phyloP scores from a whole-genome alignment of 2,113 vertebrate species.

The Heterocephalus glaber region DNA sequence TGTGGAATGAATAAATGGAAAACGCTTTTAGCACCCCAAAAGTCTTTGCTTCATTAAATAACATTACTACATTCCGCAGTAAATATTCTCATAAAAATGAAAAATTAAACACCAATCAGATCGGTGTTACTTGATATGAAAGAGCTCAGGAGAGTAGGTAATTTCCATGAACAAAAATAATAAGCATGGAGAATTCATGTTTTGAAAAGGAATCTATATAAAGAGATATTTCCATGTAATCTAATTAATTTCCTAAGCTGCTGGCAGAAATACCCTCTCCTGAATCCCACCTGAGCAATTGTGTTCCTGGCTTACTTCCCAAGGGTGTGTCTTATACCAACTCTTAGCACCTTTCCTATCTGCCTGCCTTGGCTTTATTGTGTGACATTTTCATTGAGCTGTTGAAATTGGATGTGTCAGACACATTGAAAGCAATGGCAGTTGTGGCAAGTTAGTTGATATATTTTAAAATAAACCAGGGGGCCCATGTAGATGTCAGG shows the following conservation, averaged over 20 bases:
- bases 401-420: conserved; percentile 73
- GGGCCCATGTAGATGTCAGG: conserved; percentile 60
- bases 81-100: neutral
- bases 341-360: neutral
- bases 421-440: conserved; percentile 69
- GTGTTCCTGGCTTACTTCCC: neutral
- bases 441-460: conserved; percentile 71
- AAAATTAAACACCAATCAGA: neutral
- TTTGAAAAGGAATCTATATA: neutral
- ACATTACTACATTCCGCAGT: neutral
- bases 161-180: conserved; percentile 3
- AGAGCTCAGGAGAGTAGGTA: neutral
- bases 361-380: conserved; percentile 53
- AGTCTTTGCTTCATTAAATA: neutral
- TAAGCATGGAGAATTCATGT: neutral
- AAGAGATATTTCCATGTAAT: neutral
- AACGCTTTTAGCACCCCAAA: neutral
- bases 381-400: conserved; percentile 72
- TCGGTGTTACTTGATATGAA: neutral
- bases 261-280: neutral
- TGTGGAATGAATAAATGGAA: neutral
- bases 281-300: neutral
- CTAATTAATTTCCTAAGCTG: neutral
- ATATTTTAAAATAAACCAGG: conserved; percentile 77
- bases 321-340: neutral